Base-by-base conservation (phyloP, 1,140 invertebrate species). In the Lutraria rhynchaena region DNA sequence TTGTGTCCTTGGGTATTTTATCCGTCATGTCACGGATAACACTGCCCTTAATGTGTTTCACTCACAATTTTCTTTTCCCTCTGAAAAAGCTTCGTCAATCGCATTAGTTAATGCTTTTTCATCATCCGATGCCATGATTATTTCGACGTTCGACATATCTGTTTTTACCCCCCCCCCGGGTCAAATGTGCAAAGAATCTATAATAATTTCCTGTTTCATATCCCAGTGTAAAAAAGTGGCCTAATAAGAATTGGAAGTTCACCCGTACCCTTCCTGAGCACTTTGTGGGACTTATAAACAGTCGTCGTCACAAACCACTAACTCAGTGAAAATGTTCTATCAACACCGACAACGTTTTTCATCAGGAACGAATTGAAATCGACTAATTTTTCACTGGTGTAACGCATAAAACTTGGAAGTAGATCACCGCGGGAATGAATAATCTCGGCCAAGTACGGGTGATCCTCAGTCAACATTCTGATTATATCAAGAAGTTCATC, bases 11-110 rank as follows among this genome's bases (percentile, higher is more conserved):
- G 2, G 61, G 61, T 4, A 73, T 37, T 41, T 41, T 41, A 15
- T 41, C 37, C 5, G 5, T 15, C 37, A 41, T 41, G 5, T 41
- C 5, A 7, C 71, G 35, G 19, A 19, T 70, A 0, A 81, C 29
- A 27, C 77, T 84, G 44, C 81, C 83, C 24, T 83, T 84, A 3
- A 81, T 35, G 63, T 84, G 83, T 41, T 81, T 84, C n/a, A 71
- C 76, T 27, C 77, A 81, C 27, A 81, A 31, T 29, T 19, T 27
- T 61, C 63, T 41, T 1, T 13, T 53, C 0, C 44, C 58, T n/a
- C 37, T 19, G 70, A 55, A 55, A 81, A 81, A 9, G 55, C 55
- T n/a, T 41, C 46, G 61, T 81, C 44, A 22, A 81, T 81, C 1
- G 77, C 76, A 4, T 81, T 41, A 7, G 37, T 41, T 15, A 41